Evolutionary conservation across 2,888 invertebrate genomes (phyloP).

Genomic region (Xestia xanthographa): DNA sequence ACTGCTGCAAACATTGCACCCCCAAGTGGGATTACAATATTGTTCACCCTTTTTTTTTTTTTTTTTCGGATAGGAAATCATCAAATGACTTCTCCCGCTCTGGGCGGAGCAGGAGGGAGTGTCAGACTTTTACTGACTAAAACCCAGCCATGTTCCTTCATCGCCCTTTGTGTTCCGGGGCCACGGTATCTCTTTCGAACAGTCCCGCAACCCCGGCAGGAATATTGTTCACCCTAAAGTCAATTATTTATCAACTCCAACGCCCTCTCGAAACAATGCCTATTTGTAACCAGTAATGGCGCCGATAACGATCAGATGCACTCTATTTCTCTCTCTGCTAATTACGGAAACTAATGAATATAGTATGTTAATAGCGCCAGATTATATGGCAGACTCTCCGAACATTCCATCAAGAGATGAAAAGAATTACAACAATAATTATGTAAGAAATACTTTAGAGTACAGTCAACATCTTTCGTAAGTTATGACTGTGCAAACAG

Average conservation of each 20-base stretch:
- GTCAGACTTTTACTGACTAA: too few species aligned
- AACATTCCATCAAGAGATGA: conserved; percentile 21
- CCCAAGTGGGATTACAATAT: background rate
- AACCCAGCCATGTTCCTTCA: too few species aligned
- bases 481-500: background rate
- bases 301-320: conserved; percentile 31
- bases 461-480: conserved; percentile 11
- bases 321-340: conserved; percentile 33
- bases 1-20: too few species aligned
- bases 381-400: conserved; percentile 37
- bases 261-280: conserved; percentile 27
- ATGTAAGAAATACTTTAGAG: conserved; percentile 32
- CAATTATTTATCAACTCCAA: background rate
- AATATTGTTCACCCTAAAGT: conserved; percentile 5
- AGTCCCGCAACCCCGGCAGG: too few species aligned
- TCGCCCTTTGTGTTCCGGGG: too few species aligned
- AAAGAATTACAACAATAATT: conserved; percentile 15
- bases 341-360: conserved; percentile 56
- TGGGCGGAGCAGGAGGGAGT: too few species aligned
- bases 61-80: too few species aligned
- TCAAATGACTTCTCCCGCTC: too few species aligned
- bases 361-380: conserved; percentile 42
- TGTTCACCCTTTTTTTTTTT: conserved; percentile 5
- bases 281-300: conserved; percentile 32
- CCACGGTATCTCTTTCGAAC: too few species aligned